phyloP scores from a whole-genome alignment of 2,113 vertebrate species.

The Pitta sordida region DNA sequence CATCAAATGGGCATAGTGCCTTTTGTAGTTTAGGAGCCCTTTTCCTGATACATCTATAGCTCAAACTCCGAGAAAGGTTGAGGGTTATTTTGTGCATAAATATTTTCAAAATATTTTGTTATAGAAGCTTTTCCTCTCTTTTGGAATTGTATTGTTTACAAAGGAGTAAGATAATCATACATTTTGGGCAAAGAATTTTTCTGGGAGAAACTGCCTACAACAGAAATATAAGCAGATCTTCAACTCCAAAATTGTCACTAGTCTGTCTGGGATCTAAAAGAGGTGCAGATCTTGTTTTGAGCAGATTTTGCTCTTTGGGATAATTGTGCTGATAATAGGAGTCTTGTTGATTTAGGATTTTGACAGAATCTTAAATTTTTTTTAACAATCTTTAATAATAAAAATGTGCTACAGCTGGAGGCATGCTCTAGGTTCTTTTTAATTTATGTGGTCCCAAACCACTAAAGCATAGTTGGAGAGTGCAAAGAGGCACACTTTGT shows the following conservation, averaged over 20 bases:
- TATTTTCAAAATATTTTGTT: neutral
- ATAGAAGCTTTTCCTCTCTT: neutral
- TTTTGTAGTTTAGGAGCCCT: neutral
- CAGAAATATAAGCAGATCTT: neutral
- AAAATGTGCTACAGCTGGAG: neutral
- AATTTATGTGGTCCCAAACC: neutral
- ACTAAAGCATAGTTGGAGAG: neutral
- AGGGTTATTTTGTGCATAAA: neutral
- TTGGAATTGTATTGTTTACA: neutral
- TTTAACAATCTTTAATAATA: neutral
- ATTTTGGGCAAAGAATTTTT: neutral
- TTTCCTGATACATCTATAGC: neutral
- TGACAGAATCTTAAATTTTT: neutral
- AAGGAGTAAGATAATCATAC: neutral
- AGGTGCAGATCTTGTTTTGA: neutral
- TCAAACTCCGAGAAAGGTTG: neutral
- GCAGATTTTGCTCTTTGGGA: neutral
- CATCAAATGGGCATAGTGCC: neutral
- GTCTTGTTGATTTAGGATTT: neutral
- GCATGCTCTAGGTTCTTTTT: neutral
- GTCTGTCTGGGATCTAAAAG: neutral
- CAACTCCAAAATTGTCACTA: neutral
- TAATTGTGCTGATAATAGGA: neutral
- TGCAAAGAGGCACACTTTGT: neutral
- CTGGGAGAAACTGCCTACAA: neutral